Conservation (phyloP, 64 coral and sea anemone genomes). For the Porites lutea region DNA sequence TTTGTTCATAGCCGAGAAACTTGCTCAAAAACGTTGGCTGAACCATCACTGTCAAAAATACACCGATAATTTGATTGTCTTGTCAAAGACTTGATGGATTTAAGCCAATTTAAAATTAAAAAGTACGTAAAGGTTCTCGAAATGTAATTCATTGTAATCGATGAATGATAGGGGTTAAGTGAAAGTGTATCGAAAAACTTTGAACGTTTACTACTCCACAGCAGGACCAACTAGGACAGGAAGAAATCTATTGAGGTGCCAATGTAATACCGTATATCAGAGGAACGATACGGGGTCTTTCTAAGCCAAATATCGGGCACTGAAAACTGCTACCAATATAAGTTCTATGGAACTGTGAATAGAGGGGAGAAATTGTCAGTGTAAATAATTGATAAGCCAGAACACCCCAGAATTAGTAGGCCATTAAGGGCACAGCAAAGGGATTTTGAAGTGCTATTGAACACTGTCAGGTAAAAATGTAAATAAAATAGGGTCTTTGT, state of each 20-base stretch:
- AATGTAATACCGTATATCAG: too few relatives aligned
- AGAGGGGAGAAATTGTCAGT: background rate
- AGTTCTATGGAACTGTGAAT: background rate
- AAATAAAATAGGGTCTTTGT: background rate
- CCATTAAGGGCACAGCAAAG: background rate
- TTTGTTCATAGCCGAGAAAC: too few relatives aligned
- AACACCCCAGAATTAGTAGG: background rate
- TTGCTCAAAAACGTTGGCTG: too few relatives aligned
- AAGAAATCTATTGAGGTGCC: too few relatives aligned
- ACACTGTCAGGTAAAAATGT: background rate
- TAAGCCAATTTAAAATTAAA: background rate
- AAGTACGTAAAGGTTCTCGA: background rate
- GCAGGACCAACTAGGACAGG: background rate
- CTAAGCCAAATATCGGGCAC: background rate
- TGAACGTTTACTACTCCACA: too few relatives aligned
- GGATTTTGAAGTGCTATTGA: too few relatives aligned
- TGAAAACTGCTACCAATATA: background rate
- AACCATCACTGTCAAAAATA: background rate
- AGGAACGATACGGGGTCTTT: background rate
- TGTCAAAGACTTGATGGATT: background rate
- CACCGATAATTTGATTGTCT: background rate
- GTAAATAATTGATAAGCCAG: conserved; percentile 9
- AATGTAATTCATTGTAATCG: conserved; percentile 3
- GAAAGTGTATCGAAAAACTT: too few relatives aligned
- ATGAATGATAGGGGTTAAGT: background rate